A percentile compares a stretch with the other conserved stretches of the same genome.
These are phyloP conservation scores for Protodeltote pygarga DNA, from an alignment of 2,888 invertebrate genomes.

Conservation along the genomic window DNA sequence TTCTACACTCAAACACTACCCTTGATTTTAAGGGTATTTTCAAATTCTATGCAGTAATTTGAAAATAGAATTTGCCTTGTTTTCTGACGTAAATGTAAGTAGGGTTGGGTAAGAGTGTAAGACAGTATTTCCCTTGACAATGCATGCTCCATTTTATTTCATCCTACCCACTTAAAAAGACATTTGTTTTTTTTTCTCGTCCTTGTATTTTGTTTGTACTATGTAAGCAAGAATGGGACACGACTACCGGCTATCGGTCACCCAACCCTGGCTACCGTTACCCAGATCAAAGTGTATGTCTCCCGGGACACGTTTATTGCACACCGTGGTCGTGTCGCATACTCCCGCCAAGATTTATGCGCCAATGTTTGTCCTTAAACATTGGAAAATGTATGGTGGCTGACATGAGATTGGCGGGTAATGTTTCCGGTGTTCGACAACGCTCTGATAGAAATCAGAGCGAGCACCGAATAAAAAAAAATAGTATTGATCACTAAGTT, in stretches of 20 bases:
- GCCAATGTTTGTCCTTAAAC: constrained; percentile 18
- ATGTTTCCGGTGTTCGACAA: too few species aligned
- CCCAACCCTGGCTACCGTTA: background rate
- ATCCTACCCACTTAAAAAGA: background rate
- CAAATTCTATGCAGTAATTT: constrained; percentile 5
- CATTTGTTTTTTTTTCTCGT: background rate
- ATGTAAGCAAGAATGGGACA: too few species aligned
- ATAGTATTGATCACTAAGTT: too few species aligned
- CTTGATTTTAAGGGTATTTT: constrained; percentile 18
- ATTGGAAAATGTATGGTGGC: background rate
- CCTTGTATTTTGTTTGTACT: background rate
- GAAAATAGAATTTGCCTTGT: constrained; percentile 1
- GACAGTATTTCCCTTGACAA: too few species aligned
- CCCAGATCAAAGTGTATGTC: constrained; percentile 27
- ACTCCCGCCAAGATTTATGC: constrained; percentile 16
- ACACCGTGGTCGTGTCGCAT: constrained; percentile 21
- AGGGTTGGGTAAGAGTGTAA: too few species aligned
- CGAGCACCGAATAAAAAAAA: too few species aligned
- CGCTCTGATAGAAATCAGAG: too few species aligned
- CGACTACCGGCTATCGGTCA: constrained; percentile 1
- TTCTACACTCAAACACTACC: too few species aligned
- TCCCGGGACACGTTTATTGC: constrained; percentile 34
- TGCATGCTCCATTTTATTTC: background rate
- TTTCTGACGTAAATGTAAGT: too few species aligned
- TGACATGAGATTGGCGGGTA: too few species aligned